phyloP scores from a whole-genome alignment of 2,888 invertebrate species.

The Piscicola geometra region DNA sequence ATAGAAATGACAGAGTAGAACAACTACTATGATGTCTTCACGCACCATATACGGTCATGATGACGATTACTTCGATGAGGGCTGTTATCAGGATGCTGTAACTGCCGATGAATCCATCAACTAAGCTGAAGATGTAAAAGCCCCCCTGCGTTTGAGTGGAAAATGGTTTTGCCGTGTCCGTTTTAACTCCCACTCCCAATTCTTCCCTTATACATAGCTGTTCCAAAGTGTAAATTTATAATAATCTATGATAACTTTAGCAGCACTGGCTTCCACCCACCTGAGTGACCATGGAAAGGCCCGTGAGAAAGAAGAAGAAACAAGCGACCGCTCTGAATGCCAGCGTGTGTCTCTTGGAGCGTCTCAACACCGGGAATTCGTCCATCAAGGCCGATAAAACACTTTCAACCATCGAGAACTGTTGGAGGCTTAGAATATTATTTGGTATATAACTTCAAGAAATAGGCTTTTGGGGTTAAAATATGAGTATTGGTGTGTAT shows the following conservation, averaged over 20 bases:
- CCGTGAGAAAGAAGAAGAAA: slow-evolving; percentile 45
- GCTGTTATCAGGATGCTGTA: slow-evolving; percentile 41
- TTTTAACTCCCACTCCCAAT: no score
- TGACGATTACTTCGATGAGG: slow-evolving; percentile 47
- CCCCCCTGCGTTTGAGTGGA: slow-evolving; percentile 36
- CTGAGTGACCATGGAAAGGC: slow-evolving; percentile 46
- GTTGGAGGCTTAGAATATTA: no score
- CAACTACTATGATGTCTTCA: no score
- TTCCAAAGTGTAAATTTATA: no score
- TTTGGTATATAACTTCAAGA: no score
- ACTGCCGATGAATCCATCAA: slow-evolving; percentile 40
- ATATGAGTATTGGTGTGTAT: background rate
- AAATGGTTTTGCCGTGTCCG: no score
- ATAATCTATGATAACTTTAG: no score
- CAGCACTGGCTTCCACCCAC: no score
- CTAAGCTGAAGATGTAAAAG: slow-evolving; percentile 41
- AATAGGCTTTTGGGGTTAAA: background rate
- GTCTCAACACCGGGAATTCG: slow-evolving; percentile 48
- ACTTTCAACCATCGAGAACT: slow-evolving; percentile 55
- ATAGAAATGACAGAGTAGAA: no score
- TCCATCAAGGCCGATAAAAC: slow-evolving; percentile 53
- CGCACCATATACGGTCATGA: slow-evolving; percentile 55
- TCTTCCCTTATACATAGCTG: no score
- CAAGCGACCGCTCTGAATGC: slow-evolving; percentile 48
- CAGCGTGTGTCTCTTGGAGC: slow-evolving; percentile 45